Conservation (phyloP, 64 coral and sea anemone species). For the Montipora capricornis region DNA sequence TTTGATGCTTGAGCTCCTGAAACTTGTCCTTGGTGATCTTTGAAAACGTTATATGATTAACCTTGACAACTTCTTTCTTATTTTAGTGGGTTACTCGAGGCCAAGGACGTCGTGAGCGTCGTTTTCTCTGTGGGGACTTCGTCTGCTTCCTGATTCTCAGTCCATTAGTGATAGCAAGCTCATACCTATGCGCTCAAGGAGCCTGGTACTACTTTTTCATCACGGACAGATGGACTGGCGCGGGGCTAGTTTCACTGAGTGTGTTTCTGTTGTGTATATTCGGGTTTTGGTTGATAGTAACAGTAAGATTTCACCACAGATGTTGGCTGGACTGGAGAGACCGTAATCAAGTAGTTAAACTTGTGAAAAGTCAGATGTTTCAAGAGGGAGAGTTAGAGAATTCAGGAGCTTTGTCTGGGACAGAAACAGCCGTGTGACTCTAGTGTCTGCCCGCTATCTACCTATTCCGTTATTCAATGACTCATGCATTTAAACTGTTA, state of each 20-base stretch:
- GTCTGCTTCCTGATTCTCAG: slow-evolving; percentile 83
- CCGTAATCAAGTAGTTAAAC: slow-evolving; percentile 73
- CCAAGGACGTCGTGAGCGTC: slow-evolving; percentile 67
- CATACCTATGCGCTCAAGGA: slow-evolving; percentile 82
- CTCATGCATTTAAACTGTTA: too few relatives aligned
- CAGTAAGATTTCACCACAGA: slow-evolving; percentile 72
- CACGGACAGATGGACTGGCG: slow-evolving; percentile 70
- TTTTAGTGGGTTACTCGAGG: slow-evolving; percentile 77
- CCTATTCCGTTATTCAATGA: not conserved
- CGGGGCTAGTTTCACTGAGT: slow-evolving; percentile 75
- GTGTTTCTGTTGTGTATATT: slow-evolving; percentile 84
- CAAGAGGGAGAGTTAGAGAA: not conserved
- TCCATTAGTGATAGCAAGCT: slow-evolving; percentile 70
- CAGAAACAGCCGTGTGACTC: slow-evolving; percentile 11
- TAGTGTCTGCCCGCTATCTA: not conserved
- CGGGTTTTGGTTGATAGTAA: slow-evolving; percentile 79
- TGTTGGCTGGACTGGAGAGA: slow-evolving; percentile 82
- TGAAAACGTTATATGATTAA: not conserved
- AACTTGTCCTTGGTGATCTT: not conserved
- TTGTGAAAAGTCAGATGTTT: slow-evolving; percentile 38
- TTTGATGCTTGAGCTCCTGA: too few relatives aligned
- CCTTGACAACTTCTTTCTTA: not conserved
- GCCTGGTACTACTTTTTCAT: slow-evolving; percentile 81
- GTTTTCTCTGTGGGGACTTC: slow-evolving; percentile 81
- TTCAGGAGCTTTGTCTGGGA: not conserved